Evolutionary conservation across 2,888 invertebrate species (phyloP), one percentile per base, ranked within the genome.

Genomic region (Gandaritis pyraliata): DNA sequence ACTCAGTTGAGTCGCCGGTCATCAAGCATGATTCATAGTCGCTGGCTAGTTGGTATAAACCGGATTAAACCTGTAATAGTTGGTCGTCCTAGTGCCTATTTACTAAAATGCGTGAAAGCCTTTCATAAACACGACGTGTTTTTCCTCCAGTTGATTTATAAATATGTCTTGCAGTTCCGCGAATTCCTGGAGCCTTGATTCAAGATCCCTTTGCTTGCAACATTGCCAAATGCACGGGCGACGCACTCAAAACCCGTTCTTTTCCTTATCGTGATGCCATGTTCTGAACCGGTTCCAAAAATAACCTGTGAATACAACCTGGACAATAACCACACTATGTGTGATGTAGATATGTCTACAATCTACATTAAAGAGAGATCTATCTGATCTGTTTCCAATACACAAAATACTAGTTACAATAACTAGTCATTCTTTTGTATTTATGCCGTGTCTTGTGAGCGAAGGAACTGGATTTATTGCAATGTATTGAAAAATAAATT

Each of bases 211-310:
- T 80, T 81, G 77, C 77, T 73, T 79, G 78, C 74, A 75, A 43
- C 11, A 43, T 80, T 83, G 80, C 80, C 81, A 82, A 83, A 83
- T 74, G 72, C 70, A 67, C 75, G 80, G 75, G 66, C 77, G 77
- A 71, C 73, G 79, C 78, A 74, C 80, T 74, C 72, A 56, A 77
- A 87, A 88, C 88, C 80, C 69, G 87, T 88, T 87, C 68, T 69
- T 69, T 72, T 65, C 70, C 71, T 79, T 80, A 82, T 83, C 79
- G 77, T 72, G 69, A 72, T 76, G 78, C 82, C 77, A 53, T 72
- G 72, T 73, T 69, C 65, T 58, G 75, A 77, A 87, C 87, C 83
- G 82, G 86, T 88, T 46, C 73, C 64, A 71, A 80, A 81, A 80
- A 58, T 54, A 51, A 58, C 51, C 62, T 54, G 54, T 51, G 54